A percentile compares a stretch with the other conserved stretches of the same genome.
These are phyloP conservation scores for Actinopyga echinites DNA, from an alignment of 53 echinoderm and acorn worm species.

Conservation along the genomic window DNA sequence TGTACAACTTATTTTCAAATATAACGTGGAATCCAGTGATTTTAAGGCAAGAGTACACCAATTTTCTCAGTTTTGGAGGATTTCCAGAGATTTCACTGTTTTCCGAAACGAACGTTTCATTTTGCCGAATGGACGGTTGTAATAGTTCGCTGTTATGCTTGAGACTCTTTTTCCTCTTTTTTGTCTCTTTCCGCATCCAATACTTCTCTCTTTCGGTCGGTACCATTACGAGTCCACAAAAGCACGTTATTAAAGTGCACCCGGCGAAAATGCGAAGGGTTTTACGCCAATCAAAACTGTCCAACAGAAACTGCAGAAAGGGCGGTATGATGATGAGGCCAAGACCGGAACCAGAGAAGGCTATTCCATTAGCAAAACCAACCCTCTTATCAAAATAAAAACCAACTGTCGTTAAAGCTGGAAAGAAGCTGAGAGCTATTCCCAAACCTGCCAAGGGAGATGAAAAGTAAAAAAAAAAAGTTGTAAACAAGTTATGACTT, in stretches of 20 bases:
- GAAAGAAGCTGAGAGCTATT: too few relatives aligned
- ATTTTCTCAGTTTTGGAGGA: not conserved
- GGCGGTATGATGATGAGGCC: not conserved
- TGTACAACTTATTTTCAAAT: not conserved
- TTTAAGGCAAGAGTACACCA: conserved; percentile 1
- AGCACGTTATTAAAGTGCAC: not conserved
- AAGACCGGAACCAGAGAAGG: not conserved
- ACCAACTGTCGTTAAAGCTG: not conserved
- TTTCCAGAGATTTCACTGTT: not conserved
- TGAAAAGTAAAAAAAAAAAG: not conserved
- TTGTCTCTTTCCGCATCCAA: not conserved
- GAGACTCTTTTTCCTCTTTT: not conserved
- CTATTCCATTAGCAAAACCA: not conserved
- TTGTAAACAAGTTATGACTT: not conserved
- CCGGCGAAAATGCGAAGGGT: not conserved
- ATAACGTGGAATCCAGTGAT: not conserved
- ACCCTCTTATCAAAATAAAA: not conserved
- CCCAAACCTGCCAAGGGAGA: not conserved
- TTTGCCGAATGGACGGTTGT: not conserved
- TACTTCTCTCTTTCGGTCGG: not conserved
- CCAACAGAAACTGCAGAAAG: not conserved
- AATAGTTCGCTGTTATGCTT: not conserved
- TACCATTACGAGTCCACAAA: not conserved
- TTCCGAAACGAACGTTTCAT: not conserved
- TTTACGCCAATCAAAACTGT: not conserved